Evolutionary conservation across 2,797 vertebrate species (phyloP), one percentile per base, ranked within the genome.

Genomic region (Gymnothorax reevesii): DNA sequence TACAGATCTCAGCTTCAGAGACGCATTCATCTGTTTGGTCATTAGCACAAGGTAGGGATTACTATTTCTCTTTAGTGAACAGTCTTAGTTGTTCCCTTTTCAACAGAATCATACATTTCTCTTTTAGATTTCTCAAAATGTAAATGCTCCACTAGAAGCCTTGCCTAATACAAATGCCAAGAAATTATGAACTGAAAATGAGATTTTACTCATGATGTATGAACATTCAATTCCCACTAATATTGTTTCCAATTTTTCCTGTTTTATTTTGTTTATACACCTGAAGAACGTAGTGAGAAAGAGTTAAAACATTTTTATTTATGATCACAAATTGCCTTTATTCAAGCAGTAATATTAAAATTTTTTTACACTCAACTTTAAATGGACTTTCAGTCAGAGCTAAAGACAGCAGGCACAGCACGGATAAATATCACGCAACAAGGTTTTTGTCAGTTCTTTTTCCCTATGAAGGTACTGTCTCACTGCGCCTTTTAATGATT

Each of bases 21-120:
- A 3, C 9, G 42, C 52, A 77, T 64, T 83, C 49, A 22, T 55
- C 57, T 15, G 49, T 83, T 55, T 83, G 17, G 20, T 69, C 62
- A 49, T 54, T 17, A n/a, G 15, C 71, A n/a, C 49, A 84, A 84
- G 86, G 86, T 87, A 87, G 84, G 86, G 75, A 49, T 62, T n/a
- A 4, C 49, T 4, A 27, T n/a, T 54, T 7, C 49, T 54, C 42
- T 79, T 52, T 42, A 79, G 75, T 20, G 75, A 79, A 22, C 9
- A 54, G 20, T 64, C 59, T 62, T 15, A 25, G 17, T n/a, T 64
- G 10, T 8, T 17, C 20, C 20, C 49, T 17, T 64, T 84, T 60
- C 12, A 64, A 62, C 22, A 2, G 15, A 84, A 84, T 84, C 2
- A 49, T 2, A 64, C 20, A 4, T 64, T 64, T 42, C 33, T 42